Evolutionary conservation across 2,888 invertebrate genomes (phyloP).

Genomic region (Sarcophaga carnaria): DNA sequence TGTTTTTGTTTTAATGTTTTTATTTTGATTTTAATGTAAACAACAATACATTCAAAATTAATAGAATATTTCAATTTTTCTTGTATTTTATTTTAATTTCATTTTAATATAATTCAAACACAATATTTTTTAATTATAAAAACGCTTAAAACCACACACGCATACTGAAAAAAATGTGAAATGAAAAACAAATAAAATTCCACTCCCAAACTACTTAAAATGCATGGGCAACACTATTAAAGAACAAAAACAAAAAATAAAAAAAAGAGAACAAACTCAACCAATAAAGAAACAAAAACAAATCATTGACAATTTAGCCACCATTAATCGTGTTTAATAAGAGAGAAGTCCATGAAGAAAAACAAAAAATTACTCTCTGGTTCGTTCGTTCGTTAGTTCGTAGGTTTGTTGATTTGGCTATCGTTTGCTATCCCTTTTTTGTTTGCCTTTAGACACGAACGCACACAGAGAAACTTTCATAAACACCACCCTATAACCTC

Average conservation of each 20-base stretch:
- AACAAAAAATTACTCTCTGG: not conserved
- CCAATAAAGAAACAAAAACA: not conserved
- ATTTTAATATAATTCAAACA: not conserved
- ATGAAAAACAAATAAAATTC: not conserved
- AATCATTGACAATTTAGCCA: conserved; percentile 52
- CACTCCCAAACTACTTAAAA: not conserved
- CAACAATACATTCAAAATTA: not conserved
- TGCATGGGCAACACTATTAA: not conserved
- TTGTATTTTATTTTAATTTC: not conserved
- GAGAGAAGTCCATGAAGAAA: not conserved
- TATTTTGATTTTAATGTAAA: too few species aligned
- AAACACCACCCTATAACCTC: conserved; percentile 65
- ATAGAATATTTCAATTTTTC: not conserved
- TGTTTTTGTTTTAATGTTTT: not conserved
- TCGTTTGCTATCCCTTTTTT: conserved; percentile 25
- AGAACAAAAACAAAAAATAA: not conserved
- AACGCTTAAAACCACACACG: too few species aligned
- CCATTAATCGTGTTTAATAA: conserved; percentile 55
- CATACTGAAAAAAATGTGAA: too few species aligned
- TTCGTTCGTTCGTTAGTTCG: not conserved
- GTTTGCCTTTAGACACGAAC: conserved; percentile 22
- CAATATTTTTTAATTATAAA: too few species aligned
- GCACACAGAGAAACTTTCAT: not conserved
- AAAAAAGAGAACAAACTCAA: not conserved
- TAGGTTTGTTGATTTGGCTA: not conserved